Conservation (phyloP, 2,797 vertebrate species). For the Siniperca undulata region DNA sequence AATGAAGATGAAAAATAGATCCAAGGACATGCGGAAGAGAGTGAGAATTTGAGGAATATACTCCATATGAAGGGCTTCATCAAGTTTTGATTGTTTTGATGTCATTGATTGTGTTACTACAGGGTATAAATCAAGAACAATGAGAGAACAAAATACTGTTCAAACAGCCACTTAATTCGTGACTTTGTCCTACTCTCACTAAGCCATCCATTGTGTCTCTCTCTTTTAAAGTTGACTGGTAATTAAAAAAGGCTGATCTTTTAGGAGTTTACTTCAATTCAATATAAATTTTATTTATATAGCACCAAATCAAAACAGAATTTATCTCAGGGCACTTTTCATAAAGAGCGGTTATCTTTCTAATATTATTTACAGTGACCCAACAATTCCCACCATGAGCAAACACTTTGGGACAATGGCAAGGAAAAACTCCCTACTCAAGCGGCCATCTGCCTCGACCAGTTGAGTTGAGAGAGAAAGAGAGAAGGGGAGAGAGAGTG, state of each 20-base stretch:
- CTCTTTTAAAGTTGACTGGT: constrained; percentile 13
- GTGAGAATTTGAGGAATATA: constrained; percentile 6
- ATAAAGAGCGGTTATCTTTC: too few species aligned
- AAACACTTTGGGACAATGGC: too few species aligned
- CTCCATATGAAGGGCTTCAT: constrained; percentile 21
- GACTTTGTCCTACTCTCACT: constrained; percentile 18
- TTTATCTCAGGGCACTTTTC: too few species aligned
- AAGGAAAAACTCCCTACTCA: too few species aligned
- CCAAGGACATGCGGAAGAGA: constrained; percentile 14
- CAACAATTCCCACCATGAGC: too few species aligned
- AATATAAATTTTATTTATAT: too few species aligned
- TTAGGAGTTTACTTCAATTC: background rate
- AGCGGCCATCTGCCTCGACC: too few species aligned
- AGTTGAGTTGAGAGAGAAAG: too few species aligned
- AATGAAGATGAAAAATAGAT: constrained; percentile 31
- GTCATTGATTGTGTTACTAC: constrained; percentile 22
- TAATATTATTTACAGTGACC: too few species aligned
- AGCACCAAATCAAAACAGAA: too few species aligned
- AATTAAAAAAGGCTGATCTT: constrained; percentile 22
- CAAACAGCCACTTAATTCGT: constrained; percentile 21
- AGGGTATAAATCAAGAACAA: constrained; percentile 27
- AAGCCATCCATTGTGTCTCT: constrained; percentile 14
- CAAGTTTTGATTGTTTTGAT: constrained; percentile 34
- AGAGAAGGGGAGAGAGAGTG: too few species aligned
- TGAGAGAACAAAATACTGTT: background rate